Evolutionary conservation across 2,797 vertebrate species (phyloP).

Genomic region (Siniperca obscura): DNA sequence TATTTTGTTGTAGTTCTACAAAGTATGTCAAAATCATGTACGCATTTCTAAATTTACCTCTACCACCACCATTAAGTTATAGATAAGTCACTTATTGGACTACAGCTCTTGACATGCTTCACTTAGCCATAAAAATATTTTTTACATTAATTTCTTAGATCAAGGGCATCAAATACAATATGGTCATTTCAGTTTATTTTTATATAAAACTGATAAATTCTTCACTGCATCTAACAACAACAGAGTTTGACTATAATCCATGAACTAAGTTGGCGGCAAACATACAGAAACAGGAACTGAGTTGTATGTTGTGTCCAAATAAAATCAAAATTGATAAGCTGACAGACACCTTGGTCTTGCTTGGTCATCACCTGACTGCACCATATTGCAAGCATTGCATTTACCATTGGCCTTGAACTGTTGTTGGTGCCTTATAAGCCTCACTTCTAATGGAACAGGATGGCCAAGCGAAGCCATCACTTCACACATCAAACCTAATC

Average conservation of each 20-base stretch:
- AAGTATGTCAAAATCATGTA: no score
- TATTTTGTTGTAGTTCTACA: no score
- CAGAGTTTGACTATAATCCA: neutral
- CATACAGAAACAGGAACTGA: neutral
- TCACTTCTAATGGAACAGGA: constrained; percentile 51
- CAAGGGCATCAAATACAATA: neutral
- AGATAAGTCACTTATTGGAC: no score
- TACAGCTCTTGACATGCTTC: no score
- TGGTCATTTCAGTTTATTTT: neutral
- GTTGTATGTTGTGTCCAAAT: neutral
- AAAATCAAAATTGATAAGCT: neutral
- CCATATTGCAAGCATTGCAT: neutral
- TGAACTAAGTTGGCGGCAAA: neutral
- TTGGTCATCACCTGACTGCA: constrained; percentile 20
- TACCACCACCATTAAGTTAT: no score
- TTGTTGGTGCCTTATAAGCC: constrained; percentile 1
- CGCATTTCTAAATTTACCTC: no score
- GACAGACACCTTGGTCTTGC: neutral
- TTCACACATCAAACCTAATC: constrained; percentile 61
- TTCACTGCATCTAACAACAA: no score
- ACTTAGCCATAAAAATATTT: no score
- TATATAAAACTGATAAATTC: neutral
- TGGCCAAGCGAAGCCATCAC: constrained; percentile 36
- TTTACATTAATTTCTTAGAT: no score
- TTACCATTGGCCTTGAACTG: constrained; percentile 33